phyloP scores from a whole-genome alignment of 2,113 vertebrate genomes.

The Macheiramphus alcinus region DNA sequence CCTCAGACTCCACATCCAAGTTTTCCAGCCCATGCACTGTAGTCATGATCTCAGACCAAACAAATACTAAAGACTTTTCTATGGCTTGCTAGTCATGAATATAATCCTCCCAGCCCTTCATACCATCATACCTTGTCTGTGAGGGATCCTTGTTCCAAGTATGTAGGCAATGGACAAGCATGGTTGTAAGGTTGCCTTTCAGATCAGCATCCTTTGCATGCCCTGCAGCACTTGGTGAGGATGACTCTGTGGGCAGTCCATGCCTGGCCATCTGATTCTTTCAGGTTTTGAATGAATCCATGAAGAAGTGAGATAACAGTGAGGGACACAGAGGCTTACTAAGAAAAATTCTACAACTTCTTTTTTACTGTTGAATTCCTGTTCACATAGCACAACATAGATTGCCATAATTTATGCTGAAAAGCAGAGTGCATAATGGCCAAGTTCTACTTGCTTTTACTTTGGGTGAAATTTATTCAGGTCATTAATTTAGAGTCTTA shows the following conservation, averaged over 20 bases:
- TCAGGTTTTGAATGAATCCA: background rate
- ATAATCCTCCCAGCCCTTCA: background rate
- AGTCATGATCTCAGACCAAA: background rate
- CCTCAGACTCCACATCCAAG: background rate
- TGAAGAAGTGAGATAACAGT: background rate
- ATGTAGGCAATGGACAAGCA: background rate
- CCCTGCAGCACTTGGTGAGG: background rate
- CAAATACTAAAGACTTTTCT: background rate
- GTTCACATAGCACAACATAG: background rate
- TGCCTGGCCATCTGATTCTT: background rate
- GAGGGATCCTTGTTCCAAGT: background rate
- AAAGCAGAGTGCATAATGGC: background rate
- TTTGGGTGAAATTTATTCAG: background rate
- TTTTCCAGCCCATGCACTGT: background rate
- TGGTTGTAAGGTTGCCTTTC: background rate
- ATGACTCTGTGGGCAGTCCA: background rate
- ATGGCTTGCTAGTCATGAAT: background rate
- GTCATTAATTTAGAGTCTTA: background rate
- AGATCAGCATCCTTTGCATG: no score
- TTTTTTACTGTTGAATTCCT: background rate
- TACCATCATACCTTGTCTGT: background rate
- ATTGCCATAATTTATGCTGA: background rate
- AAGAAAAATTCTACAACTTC: background rate
- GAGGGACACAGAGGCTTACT: background rate
- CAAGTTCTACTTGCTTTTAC: background rate